Evolutionary conservation across 2,113 vertebrate species (phyloP), one percentile per base, ranked within the genome.

Genomic region (Daboia siamensis): DNA sequence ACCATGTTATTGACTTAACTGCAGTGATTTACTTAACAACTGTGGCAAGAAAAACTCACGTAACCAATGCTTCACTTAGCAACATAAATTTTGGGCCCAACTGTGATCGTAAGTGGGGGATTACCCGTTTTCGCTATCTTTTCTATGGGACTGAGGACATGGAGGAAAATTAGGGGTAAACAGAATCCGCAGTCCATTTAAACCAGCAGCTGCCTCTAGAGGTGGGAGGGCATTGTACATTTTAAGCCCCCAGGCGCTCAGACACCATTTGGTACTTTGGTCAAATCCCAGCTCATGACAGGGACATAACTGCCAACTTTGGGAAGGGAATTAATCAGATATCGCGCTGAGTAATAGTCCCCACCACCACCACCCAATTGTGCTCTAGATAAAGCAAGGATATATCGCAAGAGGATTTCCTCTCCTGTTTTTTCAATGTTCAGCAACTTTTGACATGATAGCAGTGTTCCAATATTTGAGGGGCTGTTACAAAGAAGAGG

Each of bases 301-400:
- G 0, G 0, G 90, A n/a, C 92, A 91, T 90, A 94, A 95, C 90
- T 39, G 94, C 91, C 93, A 61, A 95, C 87, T 86, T 95, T 93
- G 88, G n/a, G 80, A 93, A 91, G 1, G 9, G 91, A 91, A 88
- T 93, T 88, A 96, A 80, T 95, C 96, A 96, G 39, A 13, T 21
- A 74, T 85, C 3, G 20, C 91, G 94, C 93, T 92, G 87, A 96
- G 61, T 89, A 96, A 94, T 86, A 39, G 1, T 26, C 33, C 44
- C 1, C 26, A 2, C 29, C 3, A 5, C 11, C 3, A 0, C 24
- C 29, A 0, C 1, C 2, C 17, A 29, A 39, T 51, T 52, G 54
- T 26, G 56, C 56, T 85, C 74, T 95, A 93, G 91, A 56, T 90
- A 87, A 91, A 95, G 5, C 56, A 89, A 90, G 61, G 57, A 56